phyloP scores from a whole-genome alignment of 1,140 invertebrate species.

The Augochlora pura region DNA sequence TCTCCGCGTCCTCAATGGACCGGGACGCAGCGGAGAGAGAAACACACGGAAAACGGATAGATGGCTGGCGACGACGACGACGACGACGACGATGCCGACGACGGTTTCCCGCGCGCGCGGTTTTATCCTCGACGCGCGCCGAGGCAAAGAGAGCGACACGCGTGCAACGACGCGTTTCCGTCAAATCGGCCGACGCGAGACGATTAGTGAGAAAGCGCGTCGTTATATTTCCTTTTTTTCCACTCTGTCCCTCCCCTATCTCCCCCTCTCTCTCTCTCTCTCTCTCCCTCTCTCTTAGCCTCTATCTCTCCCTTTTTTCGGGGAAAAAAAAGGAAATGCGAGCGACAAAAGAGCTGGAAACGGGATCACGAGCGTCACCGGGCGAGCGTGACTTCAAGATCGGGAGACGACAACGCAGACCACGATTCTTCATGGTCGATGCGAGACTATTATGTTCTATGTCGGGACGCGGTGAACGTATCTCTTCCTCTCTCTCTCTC shows the following conservation, averaged over 20 bases:
- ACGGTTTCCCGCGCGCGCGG: slow-evolving; percentile 39
- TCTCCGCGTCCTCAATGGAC: slow-evolving; percentile 22
- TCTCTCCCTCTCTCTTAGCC: not conserved
- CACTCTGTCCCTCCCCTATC: not conserved
- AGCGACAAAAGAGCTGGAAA: slow-evolving; percentile 38
- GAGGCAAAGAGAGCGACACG: slow-evolving; percentile 45
- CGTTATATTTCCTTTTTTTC: slow-evolving; percentile 51
- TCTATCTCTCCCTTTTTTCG: not conserved
- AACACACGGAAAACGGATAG: slow-evolving; percentile 20
- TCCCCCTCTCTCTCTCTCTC: not conserved
- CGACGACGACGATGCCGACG: too few relatives aligned
- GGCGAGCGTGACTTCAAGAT: slow-evolving; percentile 29
- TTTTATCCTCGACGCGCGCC: slow-evolving; percentile 50
- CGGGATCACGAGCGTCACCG: slow-evolving; percentile 34
- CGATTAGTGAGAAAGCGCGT: slow-evolving; percentile 61
- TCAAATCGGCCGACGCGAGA: slow-evolving; percentile 60
- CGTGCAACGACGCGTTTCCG: slow-evolving; percentile 56
- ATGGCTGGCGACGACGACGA: slow-evolving; percentile 36
- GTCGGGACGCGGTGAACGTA: slow-evolving; percentile 8
- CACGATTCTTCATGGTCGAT: slow-evolving; percentile 39
- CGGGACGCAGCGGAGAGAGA: slow-evolving; percentile 18
- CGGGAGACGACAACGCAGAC: slow-evolving; percentile 28
- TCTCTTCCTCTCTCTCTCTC: too few relatives aligned
- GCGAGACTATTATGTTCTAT: slow-evolving; percentile 41
- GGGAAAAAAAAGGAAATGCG: slow-evolving; percentile 14